Conservation (phyloP, 2,113 vertebrate genomes). For the Istiophorus platypterus region DNA sequence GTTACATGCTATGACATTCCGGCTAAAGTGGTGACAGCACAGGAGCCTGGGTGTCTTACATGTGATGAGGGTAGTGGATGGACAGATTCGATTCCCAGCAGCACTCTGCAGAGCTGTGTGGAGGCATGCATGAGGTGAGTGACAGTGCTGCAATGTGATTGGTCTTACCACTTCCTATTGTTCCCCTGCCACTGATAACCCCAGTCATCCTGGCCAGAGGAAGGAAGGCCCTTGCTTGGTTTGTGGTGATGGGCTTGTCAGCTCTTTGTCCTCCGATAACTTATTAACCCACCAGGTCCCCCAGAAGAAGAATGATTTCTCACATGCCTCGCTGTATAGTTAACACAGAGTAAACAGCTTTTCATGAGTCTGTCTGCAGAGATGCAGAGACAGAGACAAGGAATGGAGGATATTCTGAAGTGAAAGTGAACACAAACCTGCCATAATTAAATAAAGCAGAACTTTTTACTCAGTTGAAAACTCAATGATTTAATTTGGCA, state of each 20-base stretch:
- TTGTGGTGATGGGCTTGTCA: conserved; percentile 71
- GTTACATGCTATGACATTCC: conserved; percentile 36
- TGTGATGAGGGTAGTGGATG: conserved; percentile 41
- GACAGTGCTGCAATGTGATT: conserved; percentile 61
- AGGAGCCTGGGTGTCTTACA: conserved; percentile 54
- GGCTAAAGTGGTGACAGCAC: conserved; percentile 67
- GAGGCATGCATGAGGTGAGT: conserved; percentile 72
- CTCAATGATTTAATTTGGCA: background rate
- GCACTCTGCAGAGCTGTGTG: conserved; percentile 43
- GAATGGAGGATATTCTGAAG: conserved; percentile 18
- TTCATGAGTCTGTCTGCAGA: conserved; percentile 49
- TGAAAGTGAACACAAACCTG: conserved; percentile 16
- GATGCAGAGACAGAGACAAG: conserved; percentile 24
- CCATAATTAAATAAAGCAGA: background rate
- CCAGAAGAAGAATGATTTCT: conserved; percentile 74
- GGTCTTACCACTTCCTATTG: conserved; percentile 81
- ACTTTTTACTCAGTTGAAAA: background rate
- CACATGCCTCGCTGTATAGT: conserved; percentile 74
- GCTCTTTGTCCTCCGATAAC: conserved; percentile 82
- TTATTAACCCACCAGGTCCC: conserved; percentile 84
- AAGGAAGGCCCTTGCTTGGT: conserved; percentile 77
- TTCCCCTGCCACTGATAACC: conserved; percentile 83
- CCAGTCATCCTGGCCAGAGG: conserved; percentile 67
- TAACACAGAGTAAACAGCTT: conserved; percentile 81
- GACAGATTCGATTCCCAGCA: conserved; percentile 57